Conservation (phyloP, 1,140 invertebrate genomes). For the Argopecten irradians region DNA sequence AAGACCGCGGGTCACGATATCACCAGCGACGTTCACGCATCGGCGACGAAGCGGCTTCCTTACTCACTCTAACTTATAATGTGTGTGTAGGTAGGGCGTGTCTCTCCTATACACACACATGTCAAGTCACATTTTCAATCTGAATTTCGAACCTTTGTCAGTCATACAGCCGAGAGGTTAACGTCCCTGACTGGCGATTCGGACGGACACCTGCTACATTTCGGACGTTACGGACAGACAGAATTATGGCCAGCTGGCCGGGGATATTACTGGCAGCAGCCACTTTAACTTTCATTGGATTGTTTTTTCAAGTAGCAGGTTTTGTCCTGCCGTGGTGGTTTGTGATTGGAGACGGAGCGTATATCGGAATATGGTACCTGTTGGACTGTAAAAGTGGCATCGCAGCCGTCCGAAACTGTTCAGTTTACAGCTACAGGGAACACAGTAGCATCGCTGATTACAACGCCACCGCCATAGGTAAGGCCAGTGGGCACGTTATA, state of each 20-base stretch:
- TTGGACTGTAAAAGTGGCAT: neutral
- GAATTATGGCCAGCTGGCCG: neutral
- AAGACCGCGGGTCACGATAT: neutral
- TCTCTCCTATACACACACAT: neutral
- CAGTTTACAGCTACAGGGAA: neutral
- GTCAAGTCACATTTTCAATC: neutral
- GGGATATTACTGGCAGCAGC: neutral
- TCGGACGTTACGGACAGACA: neutral
- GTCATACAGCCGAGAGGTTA: neutral
- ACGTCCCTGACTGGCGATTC: neutral
- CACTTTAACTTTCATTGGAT: neutral
- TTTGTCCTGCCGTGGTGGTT: neutral
- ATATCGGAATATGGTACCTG: neutral
- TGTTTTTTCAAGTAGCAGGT: neutral
- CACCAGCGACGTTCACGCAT: neutral
- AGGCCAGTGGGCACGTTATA: neutral
- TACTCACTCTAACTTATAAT: neutral
- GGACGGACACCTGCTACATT: neutral
- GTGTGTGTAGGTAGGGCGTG: conserved; percentile 19
- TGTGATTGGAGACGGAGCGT: neutral
- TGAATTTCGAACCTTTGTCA: conserved; percentile 21
- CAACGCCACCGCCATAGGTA: neutral
- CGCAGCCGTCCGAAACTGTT: neutral
- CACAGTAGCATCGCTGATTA: neutral
- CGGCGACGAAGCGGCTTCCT: neutral